Evolutionary conservation across 2,797 vertebrate species (phyloP).

Genomic region (Liasis olivaceus): DNA sequence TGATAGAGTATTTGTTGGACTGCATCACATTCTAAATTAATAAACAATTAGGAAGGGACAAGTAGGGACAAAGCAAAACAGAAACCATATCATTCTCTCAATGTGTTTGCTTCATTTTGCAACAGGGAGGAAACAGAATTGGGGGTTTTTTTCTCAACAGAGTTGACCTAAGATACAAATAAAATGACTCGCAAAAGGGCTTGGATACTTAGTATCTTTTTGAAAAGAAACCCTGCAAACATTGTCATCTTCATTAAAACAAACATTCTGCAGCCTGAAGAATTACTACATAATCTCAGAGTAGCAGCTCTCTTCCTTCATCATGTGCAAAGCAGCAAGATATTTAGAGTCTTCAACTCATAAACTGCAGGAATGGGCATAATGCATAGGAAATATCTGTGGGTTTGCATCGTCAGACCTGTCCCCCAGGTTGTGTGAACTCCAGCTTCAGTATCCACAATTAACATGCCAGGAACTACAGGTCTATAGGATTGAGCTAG

Average conservation of each 20-base stretch:
- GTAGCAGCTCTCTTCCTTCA: background rate
- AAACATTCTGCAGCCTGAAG: background rate
- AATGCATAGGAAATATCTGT: background rate
- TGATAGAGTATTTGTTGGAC: background rate
- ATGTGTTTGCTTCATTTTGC: background rate
- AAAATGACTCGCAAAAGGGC: background rate
- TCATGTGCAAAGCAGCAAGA: background rate
- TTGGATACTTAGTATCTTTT: background rate
- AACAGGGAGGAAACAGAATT: constrained; percentile 1
- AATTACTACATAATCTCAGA: background rate
- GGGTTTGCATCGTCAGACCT: background rate
- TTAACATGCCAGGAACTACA: background rate
- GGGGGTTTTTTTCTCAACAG: background rate
- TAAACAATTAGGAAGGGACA: background rate
- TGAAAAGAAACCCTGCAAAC: background rate
- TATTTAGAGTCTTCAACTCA: background rate
- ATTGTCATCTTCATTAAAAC: background rate
- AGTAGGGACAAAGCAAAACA: background rate
- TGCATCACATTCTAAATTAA: background rate
- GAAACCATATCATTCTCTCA: background rate
- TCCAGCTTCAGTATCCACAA: background rate
- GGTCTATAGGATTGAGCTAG: background rate
- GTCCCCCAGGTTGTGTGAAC: too few species aligned
- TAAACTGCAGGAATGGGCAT: background rate
- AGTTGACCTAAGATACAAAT: background rate